These are phyloP conservation scores for Heliocidaris tuberculata DNA, from an alignment of 35 echinoderm and acorn worm species.

Conservation along the genomic window DNA sequence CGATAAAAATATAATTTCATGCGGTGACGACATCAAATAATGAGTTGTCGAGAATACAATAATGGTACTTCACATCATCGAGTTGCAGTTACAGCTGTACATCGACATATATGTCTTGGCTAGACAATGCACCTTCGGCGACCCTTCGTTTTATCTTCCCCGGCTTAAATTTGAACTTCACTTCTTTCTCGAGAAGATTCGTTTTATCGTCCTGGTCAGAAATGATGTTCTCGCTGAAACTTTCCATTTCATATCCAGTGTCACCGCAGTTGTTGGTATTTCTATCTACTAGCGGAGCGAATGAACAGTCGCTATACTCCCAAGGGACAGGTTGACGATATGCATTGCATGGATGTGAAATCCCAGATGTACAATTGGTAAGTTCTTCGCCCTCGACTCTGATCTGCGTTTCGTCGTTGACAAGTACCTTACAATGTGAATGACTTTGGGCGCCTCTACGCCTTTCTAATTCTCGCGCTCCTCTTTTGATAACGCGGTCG, in stretches of 20 bases:
- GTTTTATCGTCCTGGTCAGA: neutral
- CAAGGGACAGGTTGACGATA: neutral
- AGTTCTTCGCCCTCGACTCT: neutral
- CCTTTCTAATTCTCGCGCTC: neutral
- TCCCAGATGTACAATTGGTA: neutral
- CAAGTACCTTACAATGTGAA: neutral
- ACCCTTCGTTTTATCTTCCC: neutral
- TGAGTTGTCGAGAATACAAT: neutral
- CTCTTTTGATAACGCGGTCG: neutral
- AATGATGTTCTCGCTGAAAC: neutral
- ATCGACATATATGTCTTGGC: neutral
- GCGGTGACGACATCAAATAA: too few relatives aligned
- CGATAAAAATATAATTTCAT: too few relatives aligned
- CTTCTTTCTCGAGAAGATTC: neutral
- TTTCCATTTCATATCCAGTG: neutral
- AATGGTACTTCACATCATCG: too few relatives aligned
- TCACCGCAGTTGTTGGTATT: neutral
- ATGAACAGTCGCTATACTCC: neutral
- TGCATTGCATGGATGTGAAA: neutral
- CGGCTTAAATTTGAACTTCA: neutral
- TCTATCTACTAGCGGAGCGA: neutral
- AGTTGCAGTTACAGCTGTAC: neutral
- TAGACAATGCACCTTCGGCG: neutral
- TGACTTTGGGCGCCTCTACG: neutral
- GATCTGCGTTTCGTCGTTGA: slow-evolving; percentile 1